Base-by-base conservation (phyloP, 2,888 invertebrate species). In the Epiblema foenella region DNA sequence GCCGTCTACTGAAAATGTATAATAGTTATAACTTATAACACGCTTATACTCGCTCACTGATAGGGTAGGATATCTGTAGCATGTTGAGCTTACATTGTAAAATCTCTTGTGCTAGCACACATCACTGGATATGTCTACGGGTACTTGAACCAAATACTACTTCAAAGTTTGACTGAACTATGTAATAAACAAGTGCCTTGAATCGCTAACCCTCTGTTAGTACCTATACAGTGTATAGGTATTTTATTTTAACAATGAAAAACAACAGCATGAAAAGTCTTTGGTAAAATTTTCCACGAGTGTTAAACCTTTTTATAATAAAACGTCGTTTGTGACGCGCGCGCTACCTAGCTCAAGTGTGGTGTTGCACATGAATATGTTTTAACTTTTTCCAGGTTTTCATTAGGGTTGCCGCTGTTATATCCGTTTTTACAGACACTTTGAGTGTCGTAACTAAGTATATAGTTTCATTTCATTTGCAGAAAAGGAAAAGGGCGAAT, bases 401-500 rank as follows among this genome's bases (percentile, higher is more conserved):
- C 65, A 69, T 65, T 42, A 65, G 60, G 42, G 69, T 65, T 51
- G 49, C 49, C 46, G 51, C 29, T 37, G n/a, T 51, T 54, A 65
- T 71, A 46, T 33, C 64, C 57, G 54, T 69, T 54, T 68, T 68
- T 60, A 56, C 63, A 64, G 67, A 68, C 71, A 64, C 65, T 62
- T 71, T 69, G 46, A 72, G 57, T 74, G 77, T 79, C 79, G 78
- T 77, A 66, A 67, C 81, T 81, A 80, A 83, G 79, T 79, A 75
- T 79, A 75, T 79, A 80, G 74, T 81, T 82, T 85, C 84, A 86
- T 90, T 89, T 90, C 89, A 89, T 91, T 91, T 87, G 83, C 82
- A 87, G 88, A 87, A 87, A 87, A 86, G 88, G 86, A 83, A 89
- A 89, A 86, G 89, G 90, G 87, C 88, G 84, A 83, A 86, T 83